Evolutionary conservation across 2,113 vertebrate genomes (phyloP), one percentile per base, ranked within the genome.

Genomic region (Shinisaurus crocodilurus): DNA sequence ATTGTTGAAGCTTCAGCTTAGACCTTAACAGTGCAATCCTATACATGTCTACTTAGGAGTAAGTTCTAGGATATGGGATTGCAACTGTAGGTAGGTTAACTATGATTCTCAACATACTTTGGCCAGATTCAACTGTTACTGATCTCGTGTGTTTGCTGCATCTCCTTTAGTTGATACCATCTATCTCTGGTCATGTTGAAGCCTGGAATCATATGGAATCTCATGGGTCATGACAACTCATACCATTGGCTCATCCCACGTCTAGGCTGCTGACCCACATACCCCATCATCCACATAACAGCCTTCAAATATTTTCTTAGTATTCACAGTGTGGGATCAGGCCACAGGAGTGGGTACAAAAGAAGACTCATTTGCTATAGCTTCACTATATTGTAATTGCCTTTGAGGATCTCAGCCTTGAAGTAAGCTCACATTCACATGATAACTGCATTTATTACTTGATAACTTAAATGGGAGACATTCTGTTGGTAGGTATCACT

Each of bases 281-380:
- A 13, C 3, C 32, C 15, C 32, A n/a, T 57, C 79, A 54, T 34
- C 12, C 9, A 34, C 29, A 81, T 54, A 34, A 81, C 2, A 48
- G 6, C 48, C 3, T 81, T 81, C 16, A 57, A 54, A 81, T 48
- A 5, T 45, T 79, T 10, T 23, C 27, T 29, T 1, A 54, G 13
- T 5, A 48, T 3, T 79, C 8, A n/a, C 29, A 34, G 16, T 32
- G 27, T 75, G n/a, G 50, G 50, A 40, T 75, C 70, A 60, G 5
- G 20, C 29, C 32, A 67, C 48, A 45, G 16, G 5, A 6, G 27
- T 81, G 79, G 10, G 5, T 12, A 15, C 8, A 54, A 81, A 81
- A 54, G 29, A 25, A 37, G 60, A 10, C 40, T 48, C 72, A n/a
- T 88, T 70, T 45, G 88, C 77, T 93, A 91, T 91, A 88, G n/a